Evolutionary conservation across 1,140 invertebrate genomes (phyloP), one percentile per base, ranked within the genome.

Genomic region (Drosophila albomicans): DNA sequence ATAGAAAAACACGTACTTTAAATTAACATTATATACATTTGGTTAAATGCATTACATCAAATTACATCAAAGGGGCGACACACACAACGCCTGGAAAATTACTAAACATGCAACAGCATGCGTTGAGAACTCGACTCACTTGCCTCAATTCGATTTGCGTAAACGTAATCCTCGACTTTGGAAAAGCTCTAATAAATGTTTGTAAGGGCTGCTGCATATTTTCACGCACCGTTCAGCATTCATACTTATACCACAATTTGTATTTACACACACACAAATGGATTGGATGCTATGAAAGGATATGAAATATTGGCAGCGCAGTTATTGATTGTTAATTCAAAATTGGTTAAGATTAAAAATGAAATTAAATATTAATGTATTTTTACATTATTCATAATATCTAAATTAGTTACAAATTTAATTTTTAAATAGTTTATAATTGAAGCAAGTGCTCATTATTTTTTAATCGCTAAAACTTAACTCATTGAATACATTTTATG

Each of bases 191-290:
- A 48, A 5, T 35, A 43, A 43, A n/a, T 67, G 13, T 5, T 13
- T 49, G 4, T 43, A 13, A 43, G 54, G 20, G 62, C 52, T 58
- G 63, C 54, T 71, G 74, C 84, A 87, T 87, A 78, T 72, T 82
- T 80, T 69, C 80, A 88, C 84, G 84, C 84, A 74, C 64, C 54
- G n/a, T 30, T 7, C 30, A 57, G 11, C 56, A 54, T 25, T 25
- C 70, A 67, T 20, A 45, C 30, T n/a, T 32, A 68, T 8, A 51
- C 10, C 10, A 52, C 13, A n/a, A n/a, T n/a, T n/a, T n/a, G n/a
- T 32, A 63, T 20, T 30, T 45, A 1, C 58, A 61, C 41, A 61
- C 58, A 46, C 43, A 5, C 30, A 35, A 3, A 49, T 28, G 25
- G 11, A n/a, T 6, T 6, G 32, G 48, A 4, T 57, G 32, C 15